Evolutionary conservation across 2,888 invertebrate species (phyloP).

Genomic region (Athalia circularis): DNA sequence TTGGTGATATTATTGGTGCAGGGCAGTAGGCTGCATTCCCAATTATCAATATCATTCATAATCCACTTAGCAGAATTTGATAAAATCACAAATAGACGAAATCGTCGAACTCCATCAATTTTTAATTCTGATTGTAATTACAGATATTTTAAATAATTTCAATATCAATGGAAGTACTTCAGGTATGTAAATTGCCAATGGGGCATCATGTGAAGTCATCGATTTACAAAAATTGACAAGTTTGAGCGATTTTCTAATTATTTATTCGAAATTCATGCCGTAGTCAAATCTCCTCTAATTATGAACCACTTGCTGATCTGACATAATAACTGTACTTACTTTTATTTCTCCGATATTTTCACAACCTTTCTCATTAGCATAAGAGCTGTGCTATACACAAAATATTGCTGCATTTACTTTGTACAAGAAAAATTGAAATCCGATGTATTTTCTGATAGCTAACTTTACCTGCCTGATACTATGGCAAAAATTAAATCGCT

Average conservation of each 20-base stretch:
- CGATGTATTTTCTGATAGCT: background rate
- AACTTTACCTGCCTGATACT: background rate
- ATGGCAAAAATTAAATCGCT: background rate
- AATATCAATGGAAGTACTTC: too few species aligned
- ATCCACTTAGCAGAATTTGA: slow-evolving; percentile 12
- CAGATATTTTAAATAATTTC: slow-evolving; percentile 8
- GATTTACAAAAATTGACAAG: too few species aligned
- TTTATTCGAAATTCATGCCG: too few species aligned
- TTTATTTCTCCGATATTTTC: slow-evolving; percentile 10
- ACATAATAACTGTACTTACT: too few species aligned
- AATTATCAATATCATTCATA: slow-evolving; percentile 46
- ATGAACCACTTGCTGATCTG: too few species aligned
- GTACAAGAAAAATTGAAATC: background rate
- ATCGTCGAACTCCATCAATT: background rate
- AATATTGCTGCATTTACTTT: too few species aligned
- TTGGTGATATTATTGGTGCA: slow-evolving; percentile 78
- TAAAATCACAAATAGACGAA: background rate
- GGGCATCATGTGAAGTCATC: too few species aligned
- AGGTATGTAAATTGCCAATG: too few species aligned
- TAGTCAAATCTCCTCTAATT: too few species aligned
- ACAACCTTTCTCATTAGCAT: background rate
- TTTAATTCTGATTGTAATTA: background rate
- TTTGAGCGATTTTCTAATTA: too few species aligned
- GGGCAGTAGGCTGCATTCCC: slow-evolving; percentile 83
- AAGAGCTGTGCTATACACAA: background rate